These are phyloP conservation scores for Accipiter cooperii DNA, from an alignment of 2,113 vertebrate species.

Conservation along the genomic window DNA sequence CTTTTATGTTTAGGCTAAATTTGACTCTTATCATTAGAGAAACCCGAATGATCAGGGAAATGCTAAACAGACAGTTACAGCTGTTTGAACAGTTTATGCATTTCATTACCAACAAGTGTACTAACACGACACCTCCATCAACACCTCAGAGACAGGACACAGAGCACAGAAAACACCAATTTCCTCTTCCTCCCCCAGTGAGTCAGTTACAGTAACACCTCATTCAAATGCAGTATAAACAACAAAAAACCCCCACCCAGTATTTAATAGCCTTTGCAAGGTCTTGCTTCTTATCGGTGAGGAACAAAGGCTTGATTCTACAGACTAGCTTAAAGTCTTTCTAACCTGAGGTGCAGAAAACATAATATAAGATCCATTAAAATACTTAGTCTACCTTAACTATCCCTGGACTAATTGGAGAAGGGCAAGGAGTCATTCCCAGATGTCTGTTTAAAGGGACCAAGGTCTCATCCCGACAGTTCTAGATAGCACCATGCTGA, in stretches of 20 bases:
- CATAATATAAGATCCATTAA: background rate
- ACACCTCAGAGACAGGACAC: background rate
- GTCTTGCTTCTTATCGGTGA: background rate
- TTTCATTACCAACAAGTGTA: background rate
- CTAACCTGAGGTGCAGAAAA: background rate
- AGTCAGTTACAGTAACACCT: background rate
- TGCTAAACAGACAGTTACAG: background rate
- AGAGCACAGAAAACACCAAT: background rate
- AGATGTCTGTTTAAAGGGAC: background rate
- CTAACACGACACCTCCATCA: background rate
- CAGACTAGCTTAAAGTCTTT: background rate
- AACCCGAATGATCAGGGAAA: background rate
- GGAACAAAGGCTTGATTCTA: background rate
- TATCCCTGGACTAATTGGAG: background rate
- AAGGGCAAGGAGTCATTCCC: background rate
- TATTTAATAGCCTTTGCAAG: background rate
- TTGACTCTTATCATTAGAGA: background rate
- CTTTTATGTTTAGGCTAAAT: background rate
- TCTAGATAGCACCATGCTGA: background rate
- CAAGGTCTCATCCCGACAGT: background rate
- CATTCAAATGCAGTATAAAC: background rate
- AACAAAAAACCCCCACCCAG: background rate
- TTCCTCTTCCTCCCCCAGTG: background rate
- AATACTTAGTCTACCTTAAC: background rate
- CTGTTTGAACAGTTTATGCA: background rate